Evolutionary conservation across 2,797 vertebrate genomes (phyloP).

Genomic region (Pempheris klunzingeri): DNA sequence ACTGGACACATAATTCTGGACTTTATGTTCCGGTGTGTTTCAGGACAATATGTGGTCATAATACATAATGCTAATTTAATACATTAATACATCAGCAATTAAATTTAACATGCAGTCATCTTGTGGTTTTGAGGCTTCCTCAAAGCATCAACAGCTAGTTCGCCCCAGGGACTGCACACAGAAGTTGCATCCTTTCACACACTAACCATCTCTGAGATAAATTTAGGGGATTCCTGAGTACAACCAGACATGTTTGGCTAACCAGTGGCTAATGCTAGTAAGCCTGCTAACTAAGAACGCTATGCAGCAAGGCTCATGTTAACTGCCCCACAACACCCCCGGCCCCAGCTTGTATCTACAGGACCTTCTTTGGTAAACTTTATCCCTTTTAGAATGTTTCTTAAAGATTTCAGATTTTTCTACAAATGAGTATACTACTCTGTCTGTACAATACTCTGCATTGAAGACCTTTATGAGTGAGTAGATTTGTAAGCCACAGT

Average conservation of each 20-base stretch:
- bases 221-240: background rate
- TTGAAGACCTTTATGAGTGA: background rate
- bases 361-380: background rate
- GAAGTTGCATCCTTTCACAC: background rate
- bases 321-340: background rate
- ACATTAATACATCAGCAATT: no score
- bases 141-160: background rate
- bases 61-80: background rate
- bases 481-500: no score
- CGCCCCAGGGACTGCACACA: background rate
- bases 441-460: no score
- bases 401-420: background rate
- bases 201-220: no score
- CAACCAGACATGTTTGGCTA: no score
- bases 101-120: background rate
- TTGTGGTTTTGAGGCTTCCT: background rate
- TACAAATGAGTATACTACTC: background rate
- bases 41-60: background rate
- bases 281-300: background rate
- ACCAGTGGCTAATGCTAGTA: background rate
- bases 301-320: background rate
- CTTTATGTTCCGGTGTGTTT: background rate
- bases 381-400: background rate
- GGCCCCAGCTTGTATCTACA: background rate
- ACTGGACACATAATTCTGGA: background rate